Evolutionary conservation across 2,797 vertebrate genomes (phyloP).

Genomic region (Octomys mimax): DNA sequence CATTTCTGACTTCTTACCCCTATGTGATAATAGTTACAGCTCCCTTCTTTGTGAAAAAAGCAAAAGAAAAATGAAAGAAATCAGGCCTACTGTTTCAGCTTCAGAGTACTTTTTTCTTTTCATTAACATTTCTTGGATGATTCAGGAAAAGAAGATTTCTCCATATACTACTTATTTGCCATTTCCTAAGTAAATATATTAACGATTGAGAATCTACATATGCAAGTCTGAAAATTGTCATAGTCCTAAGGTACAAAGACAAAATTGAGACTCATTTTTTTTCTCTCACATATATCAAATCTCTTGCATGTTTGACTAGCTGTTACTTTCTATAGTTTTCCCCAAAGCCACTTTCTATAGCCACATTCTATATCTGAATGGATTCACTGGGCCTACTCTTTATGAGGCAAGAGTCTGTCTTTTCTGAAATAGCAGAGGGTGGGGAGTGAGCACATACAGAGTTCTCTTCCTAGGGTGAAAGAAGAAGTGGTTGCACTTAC

Average conservation of each 20-base stretch:
- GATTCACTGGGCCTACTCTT: not conserved
- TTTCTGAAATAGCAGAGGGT: not conserved
- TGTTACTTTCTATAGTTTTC: not conserved
- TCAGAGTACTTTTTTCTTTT: conserved; percentile 14
- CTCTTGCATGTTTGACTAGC: not conserved
- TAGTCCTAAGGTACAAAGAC: not conserved
- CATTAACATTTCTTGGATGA: not conserved
- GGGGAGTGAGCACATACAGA: not conserved
- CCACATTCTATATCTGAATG: not conserved
- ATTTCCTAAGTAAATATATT: conserved; percentile 13
- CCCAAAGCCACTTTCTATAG: not conserved
- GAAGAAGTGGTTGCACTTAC: not conserved
- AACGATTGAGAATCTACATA: not conserved
- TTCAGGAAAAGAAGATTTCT: conserved; percentile 15
- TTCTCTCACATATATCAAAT: not conserved
- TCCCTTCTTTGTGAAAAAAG: not conserved
- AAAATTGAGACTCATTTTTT: not conserved
- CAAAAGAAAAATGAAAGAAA: not conserved
- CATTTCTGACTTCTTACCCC: conserved; percentile 41
- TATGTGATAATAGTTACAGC: conserved; percentile 33
- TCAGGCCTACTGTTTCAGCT: not conserved
- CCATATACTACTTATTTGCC: not conserved
- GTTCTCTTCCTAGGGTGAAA: not conserved
- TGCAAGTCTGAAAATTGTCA: not conserved
- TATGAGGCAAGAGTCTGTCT: not conserved